Conservation (phyloP, 1,140 invertebrate genomes). For the Hestina assimilis region DNA sequence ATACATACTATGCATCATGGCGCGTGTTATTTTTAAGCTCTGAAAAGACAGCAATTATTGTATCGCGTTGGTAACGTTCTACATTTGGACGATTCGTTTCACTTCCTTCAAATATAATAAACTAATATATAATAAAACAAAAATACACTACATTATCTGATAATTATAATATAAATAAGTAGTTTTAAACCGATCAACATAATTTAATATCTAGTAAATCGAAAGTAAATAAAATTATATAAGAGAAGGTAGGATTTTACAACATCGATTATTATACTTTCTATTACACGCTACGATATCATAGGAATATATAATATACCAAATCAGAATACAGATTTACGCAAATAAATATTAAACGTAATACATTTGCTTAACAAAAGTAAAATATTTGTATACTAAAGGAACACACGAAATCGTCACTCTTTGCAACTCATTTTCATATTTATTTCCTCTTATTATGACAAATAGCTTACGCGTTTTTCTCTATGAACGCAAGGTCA, state of each 20-base stretch:
- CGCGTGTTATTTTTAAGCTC: not conserved
- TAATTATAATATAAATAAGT: slow-evolving; percentile 4
- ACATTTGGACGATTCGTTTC: too few relatives aligned
- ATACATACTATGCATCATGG: not conserved
- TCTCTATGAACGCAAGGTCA: too few relatives aligned
- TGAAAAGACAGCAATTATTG: not conserved
- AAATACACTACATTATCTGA: not conserved
- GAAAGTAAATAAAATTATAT: slow-evolving; percentile 9
- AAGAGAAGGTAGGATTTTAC: slow-evolving; percentile 10
- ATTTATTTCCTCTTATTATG: not conserved
- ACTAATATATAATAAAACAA: slow-evolving; percentile 1
- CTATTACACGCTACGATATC: slow-evolving; percentile 25
- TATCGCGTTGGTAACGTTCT: not conserved
- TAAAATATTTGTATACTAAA: not conserved
- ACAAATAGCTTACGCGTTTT: too few relatives aligned
- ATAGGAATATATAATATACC: slow-evolving; percentile 15
- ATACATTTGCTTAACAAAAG: not conserved
- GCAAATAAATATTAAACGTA: not conserved
- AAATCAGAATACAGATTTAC: not conserved
- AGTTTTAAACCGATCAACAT: slow-evolving; percentile 1
- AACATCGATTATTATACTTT: slow-evolving; percentile 26
- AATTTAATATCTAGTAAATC: too few relatives aligned
- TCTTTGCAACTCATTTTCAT: not conserved
- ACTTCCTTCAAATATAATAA: too few relatives aligned
- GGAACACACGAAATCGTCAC: not conserved